phyloP scores from a whole-genome alignment of 2,113 vertebrate genomes.

The Irena cyanogastra region DNA sequence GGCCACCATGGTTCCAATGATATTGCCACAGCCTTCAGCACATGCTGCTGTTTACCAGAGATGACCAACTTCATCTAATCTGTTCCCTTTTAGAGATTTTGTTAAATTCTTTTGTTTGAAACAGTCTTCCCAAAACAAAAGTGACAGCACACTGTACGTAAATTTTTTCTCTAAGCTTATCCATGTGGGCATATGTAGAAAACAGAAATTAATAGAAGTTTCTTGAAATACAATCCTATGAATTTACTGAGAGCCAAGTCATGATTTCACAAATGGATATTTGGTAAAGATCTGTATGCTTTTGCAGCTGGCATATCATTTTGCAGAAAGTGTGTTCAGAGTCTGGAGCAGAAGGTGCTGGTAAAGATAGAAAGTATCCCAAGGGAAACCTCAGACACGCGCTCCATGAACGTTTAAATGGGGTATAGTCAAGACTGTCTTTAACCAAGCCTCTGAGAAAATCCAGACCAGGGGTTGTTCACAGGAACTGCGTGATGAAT shows the following conservation, averaged over 20 bases:
- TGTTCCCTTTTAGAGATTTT: not conserved
- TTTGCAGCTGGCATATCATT: not conserved
- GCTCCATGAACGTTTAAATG: not conserved
- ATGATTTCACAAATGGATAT: not conserved
- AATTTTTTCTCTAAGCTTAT: not conserved
- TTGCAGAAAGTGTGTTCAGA: not conserved
- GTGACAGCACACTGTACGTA: rapidly evolving
- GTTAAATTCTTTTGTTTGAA: not conserved
- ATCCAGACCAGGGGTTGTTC: not conserved
- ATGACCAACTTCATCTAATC: not conserved
- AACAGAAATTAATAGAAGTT: not conserved
- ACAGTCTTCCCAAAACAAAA: not conserved
- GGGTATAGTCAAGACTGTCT: not conserved
- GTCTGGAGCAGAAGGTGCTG: not conserved
- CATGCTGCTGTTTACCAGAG: not conserved
- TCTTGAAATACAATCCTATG: not conserved
- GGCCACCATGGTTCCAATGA: rapidly evolving
- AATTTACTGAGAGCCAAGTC: not conserved
- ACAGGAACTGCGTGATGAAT: not conserved
- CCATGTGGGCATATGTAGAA: not conserved
- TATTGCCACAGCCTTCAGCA: not conserved
- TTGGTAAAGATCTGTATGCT: not conserved
- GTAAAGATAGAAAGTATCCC: not conserved
- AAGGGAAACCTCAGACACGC: not conserved
- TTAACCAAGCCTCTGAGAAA: not conserved